These are phyloP conservation scores for Drosophila kanekoi DNA, from an alignment of 2,888 invertebrate species.

Conservation along the genomic window DNA sequence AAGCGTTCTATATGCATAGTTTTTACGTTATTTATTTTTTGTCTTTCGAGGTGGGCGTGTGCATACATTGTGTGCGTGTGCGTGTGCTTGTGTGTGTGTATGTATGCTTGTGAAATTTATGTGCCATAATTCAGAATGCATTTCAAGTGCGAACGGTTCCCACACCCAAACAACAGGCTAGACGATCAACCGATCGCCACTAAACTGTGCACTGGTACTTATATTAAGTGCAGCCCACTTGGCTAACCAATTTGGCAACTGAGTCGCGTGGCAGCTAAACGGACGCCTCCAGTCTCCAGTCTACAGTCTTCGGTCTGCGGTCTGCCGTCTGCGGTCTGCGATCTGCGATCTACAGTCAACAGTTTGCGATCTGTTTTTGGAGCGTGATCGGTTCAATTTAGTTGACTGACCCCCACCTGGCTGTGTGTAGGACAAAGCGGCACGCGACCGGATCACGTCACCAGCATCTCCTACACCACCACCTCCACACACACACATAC, in stretches of 20 bases:
- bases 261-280: slow-evolving; percentile 56
- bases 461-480: slow-evolving; percentile 35
- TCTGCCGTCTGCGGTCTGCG: no score
- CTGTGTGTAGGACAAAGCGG: slow-evolving; percentile 72
- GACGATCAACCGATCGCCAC: slow-evolving; percentile 30
- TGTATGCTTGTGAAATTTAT: slow-evolving; percentile 59
- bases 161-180: slow-evolving; percentile 58
- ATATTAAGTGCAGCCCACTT: slow-evolving; percentile 72
- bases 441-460: slow-evolving; percentile 64
- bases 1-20: slow-evolving; percentile 16
- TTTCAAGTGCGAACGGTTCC: slow-evolving; percentile 57
- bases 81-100: neutral
- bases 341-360: slow-evolving; percentile 1
- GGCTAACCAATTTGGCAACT: slow-evolving; percentile 69
- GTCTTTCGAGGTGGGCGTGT: slow-evolving; percentile 32
- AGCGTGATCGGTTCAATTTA: slow-evolving; percentile 63
- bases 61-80: neutral
- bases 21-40: slow-evolving; percentile 36
- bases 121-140: slow-evolving; percentile 64
- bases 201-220: slow-evolving; percentile 36
- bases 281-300: slow-evolving; percentile 64
- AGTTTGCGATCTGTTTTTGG: slow-evolving; percentile 60
- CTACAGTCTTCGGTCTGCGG: slow-evolving; percentile 1
- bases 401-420: slow-evolving; percentile 69
- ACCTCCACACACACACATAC: slow-evolving; percentile 52